These are phyloP conservation scores for Eristalis tenax DNA, from an alignment of 2,888 invertebrate genomes.

Conservation along the genomic window DNA sequence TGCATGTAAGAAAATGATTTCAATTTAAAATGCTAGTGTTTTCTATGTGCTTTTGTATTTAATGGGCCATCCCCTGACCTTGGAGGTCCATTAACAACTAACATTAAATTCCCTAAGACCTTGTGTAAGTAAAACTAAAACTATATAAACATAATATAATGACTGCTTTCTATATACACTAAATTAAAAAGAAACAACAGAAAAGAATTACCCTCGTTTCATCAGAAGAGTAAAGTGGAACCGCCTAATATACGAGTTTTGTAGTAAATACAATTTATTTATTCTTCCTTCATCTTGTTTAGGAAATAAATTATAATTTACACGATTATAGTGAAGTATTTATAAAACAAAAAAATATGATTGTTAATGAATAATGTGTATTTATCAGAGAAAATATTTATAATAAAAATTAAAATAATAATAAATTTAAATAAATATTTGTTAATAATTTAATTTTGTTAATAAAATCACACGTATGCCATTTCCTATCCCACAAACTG, in stretches of 20 bases:
- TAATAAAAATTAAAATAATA: slow-evolving; percentile 34
- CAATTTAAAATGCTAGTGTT: slow-evolving; percentile 15
- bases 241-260: neutral
- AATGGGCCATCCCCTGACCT: slow-evolving; percentile 1
- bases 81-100: neutral
- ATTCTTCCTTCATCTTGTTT: neutral
- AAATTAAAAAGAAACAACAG: neutral
- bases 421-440: neutral
- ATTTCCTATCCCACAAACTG: too few species aligned
- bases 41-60: slow-evolving; percentile 44
- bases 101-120: slow-evolving; percentile 23
- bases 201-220: neutral
- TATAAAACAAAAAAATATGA: slow-evolving; percentile 14
- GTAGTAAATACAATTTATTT: neutral
- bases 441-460: too few species aligned
- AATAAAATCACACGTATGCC: too few species aligned
- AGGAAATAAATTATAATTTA: neutral
- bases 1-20: neutral
- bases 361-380: slow-evolving; percentile 31
- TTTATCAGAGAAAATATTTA: slow-evolving; percentile 50
- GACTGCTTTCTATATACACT: slow-evolving; percentile 42
- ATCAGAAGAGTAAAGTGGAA: neutral
- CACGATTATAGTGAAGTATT: slow-evolving; percentile 25
- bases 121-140: slow-evolving; percentile 17
- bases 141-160: slow-evolving; percentile 3